These are phyloP conservation scores for Apostichopus parvimensis DNA, from an alignment of 35 echinoderm and acorn worm genomes.

Conservation along the genomic window DNA sequence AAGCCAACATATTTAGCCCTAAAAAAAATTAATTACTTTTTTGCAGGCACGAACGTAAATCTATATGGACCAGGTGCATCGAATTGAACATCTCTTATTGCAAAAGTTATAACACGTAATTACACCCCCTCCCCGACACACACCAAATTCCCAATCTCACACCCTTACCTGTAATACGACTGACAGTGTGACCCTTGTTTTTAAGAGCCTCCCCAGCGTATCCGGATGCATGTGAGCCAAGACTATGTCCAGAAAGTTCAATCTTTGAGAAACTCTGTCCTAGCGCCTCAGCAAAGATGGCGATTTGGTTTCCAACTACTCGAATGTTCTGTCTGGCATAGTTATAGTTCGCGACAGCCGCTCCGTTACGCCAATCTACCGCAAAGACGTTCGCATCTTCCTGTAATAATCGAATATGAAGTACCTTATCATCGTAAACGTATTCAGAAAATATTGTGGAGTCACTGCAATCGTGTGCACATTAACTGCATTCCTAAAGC, in stretches of 20 bases:
- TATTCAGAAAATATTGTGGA: no score
- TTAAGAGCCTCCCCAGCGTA: constrained; percentile 38
- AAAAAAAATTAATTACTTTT: no score
- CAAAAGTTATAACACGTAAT: no score
- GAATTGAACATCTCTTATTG: no score
- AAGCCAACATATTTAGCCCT: no score
- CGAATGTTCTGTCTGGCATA: constrained; percentile 43
- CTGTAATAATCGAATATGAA: background rate
- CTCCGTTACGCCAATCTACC: constrained; percentile 21
- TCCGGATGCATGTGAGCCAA: constrained; percentile 23
- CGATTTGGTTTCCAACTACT: constrained; percentile 16
- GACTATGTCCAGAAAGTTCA: constrained; percentile 8
- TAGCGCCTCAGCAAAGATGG: constrained; percentile 12
- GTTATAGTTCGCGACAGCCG: constrained; percentile 13
- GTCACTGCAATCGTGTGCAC: no score
- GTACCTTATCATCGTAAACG: background rate
- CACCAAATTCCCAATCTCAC: no score
- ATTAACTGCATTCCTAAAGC: no score
- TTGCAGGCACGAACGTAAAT: no score
- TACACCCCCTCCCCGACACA: no score
- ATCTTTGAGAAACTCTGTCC: background rate
- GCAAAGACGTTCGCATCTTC: constrained; percentile 34
- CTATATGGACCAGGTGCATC: no score
- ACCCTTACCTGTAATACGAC: constrained; percentile 22
- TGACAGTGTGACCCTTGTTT: background rate